Evolutionary conservation across 2,888 invertebrate species (phyloP), one percentile per base, ranked within the genome.

Genomic region (Cyrtodaria siliqua): DNA sequence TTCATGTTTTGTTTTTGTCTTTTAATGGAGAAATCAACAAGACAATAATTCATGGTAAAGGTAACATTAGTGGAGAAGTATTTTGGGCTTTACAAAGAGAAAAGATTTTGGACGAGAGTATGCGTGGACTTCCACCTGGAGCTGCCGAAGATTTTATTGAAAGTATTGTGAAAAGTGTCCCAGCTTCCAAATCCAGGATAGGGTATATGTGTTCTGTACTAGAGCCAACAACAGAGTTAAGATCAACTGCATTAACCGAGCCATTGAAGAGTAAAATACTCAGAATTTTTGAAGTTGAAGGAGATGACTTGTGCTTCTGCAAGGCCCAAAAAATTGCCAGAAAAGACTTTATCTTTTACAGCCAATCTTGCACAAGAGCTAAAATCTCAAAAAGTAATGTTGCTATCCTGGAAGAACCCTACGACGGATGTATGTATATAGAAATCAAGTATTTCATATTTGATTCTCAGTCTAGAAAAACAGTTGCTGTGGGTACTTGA

Each of bases 1-100:
- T 60, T 79, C 79, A 3, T 82, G 82, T 55, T 82, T 82, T 53
- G 64, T 79, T 20, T 60, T 33, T 42, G 68, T 40, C 49, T 55
- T 49, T 38, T 24, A 69, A 69, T 69, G 61, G 69, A 26, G 57
- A 69, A 24, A 69, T 69, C n/a, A n/a, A n/a, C n/a, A n/a, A n/a
- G n/a, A n/a, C n/a, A n/a, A n/a, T n/a, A n/a, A n/a, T n/a, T n/a
- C 63, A 64, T 53, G 53, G 24, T 1, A 64, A 53, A 42, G 63
- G 44, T 23, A 64, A 64, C 26, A 42, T 64, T 42, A 26, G 40
- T 24, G 26, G 63, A 14, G 20, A 40, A 55, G 53, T 64, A 24
- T 53, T 64, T 20, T 64, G 26, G 63, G 40, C 53, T 1, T 26
- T 64, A 9, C 55, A 64, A 24, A 9, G 29, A 18, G 47, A 60